Base-by-base conservation (phyloP, 2,888 invertebrate species). In the Bedellia somnulentella region DNA sequence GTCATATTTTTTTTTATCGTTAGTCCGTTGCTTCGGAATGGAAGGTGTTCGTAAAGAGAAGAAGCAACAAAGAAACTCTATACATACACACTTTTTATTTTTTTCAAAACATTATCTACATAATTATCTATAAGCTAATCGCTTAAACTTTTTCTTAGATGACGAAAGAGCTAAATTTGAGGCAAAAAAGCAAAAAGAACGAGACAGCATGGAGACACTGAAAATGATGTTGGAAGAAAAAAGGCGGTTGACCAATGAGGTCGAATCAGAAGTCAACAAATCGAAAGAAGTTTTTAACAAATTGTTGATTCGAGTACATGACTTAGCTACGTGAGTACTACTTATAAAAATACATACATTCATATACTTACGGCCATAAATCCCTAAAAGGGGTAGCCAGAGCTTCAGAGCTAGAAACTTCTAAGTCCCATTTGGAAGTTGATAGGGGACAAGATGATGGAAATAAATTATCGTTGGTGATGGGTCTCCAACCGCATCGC, bases 91-190 rank as follows among this genome's bases (percentile, higher is more conserved):
- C 18, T 18, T 27, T 21, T 29, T 8, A n/a, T 2, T 24, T 18
- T 12, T 30, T 25, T 30, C 4, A 26, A 8, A 2, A 6, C 6
- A 18, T 30, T 9, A 16, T 24, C 8, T 13, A 9, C 12, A 10
- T 13, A 23, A n/a, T 10, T n/a, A 21, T 9, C n/a, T 9, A 18
- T 18, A 6, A 6, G 18, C 9, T 27, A 17, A 16, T 8, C 13
- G 5, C 9, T 18, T 18, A 18, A 18, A 6, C 9, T 18, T 18
- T 18, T 15, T 6, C 8, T n/a, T 42, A 75, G 83, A 83, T 29
- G 81, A 82, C 23, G 83, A 85, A 42, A 75, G 76, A 35, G 71
- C 68, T 0, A 61, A 81, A 29, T 79, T 81, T 41, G 77, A 78
- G 39, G 71, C 79, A 4, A 71, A 82, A 40, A 66, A 78, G 1